Conservation (phyloP, 2,797 vertebrate species). For the Botia kubotai region DNA sequence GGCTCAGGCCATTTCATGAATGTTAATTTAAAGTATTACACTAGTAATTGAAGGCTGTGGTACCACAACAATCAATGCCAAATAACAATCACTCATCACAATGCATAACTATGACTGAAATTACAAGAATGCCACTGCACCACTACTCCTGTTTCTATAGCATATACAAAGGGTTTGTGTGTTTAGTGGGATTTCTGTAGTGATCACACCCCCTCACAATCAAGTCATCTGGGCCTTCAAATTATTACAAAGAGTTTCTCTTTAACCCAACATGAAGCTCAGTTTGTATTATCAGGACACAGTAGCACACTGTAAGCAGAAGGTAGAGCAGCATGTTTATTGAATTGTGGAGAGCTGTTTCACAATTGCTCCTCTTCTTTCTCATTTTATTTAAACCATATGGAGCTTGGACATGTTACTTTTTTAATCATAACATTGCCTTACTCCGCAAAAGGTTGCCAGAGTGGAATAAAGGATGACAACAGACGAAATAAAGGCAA, state of each 20-base stretch:
- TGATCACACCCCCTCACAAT: not conserved
- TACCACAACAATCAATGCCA: conserved; percentile 47
- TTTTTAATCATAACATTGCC: conserved; percentile 9
- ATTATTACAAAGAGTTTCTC: conserved; percentile 28
- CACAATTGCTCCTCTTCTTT: not conserved
- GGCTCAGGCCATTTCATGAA: conserved; percentile 23
- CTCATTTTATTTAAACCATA: not conserved
- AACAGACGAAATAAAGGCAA: not conserved
- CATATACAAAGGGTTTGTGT: not conserved
- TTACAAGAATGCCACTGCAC: not conserved
- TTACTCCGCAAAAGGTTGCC: not conserved
- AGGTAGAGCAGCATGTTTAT: not conserved
- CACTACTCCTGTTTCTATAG: not conserved
- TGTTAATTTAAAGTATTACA: conserved; percentile 33
- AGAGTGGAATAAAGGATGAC: not conserved
- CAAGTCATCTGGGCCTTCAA: conserved; percentile 23
- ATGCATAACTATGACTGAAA: conserved; percentile 38
- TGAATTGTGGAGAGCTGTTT: conserved; percentile 7
- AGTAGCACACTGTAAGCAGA: conserved; percentile 18
- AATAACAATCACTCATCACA: conserved; percentile 12
- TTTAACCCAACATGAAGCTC: conserved; percentile 13
- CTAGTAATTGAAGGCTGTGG: conserved; percentile 22
- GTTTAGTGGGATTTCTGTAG: conserved; percentile 4
- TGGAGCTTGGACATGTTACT: not conserved
- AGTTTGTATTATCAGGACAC: conserved; percentile 22